phyloP scores from a whole-genome alignment of 2,888 invertebrate genomes.

The Limnephilus lunatus region DNA sequence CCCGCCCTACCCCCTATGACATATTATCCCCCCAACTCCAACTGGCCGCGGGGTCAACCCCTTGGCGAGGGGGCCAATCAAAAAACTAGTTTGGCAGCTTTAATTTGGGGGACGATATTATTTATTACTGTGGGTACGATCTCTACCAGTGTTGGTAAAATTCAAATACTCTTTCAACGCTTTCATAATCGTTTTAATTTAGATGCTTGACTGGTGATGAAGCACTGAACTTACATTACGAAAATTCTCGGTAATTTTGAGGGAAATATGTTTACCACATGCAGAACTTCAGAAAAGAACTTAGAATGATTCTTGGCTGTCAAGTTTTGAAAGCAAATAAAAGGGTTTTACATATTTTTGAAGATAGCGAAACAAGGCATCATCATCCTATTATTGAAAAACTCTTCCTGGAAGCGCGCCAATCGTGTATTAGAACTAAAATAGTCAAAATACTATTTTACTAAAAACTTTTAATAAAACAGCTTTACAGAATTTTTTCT shows the following conservation, averaged over 20 bases:
- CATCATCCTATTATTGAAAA: too few species aligned
- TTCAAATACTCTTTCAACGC: background rate
- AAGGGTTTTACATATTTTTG: too few species aligned
- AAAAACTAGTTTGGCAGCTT: slow-evolving; percentile 25
- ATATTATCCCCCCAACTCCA: background rate
- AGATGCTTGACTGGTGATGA: background rate
- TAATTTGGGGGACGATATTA: slow-evolving; percentile 2
- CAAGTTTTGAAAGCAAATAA: too few species aligned
- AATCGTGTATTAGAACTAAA: too few species aligned
- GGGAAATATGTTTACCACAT: too few species aligned
- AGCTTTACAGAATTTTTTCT: background rate
- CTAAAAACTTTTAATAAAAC: too few species aligned
- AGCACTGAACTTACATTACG: too few species aligned
- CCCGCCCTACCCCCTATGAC: background rate
- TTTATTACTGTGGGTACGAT: background rate
- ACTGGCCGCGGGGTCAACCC: slow-evolving; percentile 4
- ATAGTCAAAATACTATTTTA: background rate
- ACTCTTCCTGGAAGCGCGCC: too few species aligned
- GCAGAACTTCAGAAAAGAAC: too few species aligned
- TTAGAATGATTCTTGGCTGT: too few species aligned
- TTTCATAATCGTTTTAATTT: background rate
- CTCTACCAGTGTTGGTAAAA: background rate
- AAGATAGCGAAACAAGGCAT: too few species aligned
- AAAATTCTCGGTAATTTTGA: too few species aligned
- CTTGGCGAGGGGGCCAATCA: slow-evolving; percentile 19